These are phyloP conservation scores for Dinoponera quadriceps DNA, from an alignment of 1,140 invertebrate genomes.

Conservation along the genomic window DNA sequence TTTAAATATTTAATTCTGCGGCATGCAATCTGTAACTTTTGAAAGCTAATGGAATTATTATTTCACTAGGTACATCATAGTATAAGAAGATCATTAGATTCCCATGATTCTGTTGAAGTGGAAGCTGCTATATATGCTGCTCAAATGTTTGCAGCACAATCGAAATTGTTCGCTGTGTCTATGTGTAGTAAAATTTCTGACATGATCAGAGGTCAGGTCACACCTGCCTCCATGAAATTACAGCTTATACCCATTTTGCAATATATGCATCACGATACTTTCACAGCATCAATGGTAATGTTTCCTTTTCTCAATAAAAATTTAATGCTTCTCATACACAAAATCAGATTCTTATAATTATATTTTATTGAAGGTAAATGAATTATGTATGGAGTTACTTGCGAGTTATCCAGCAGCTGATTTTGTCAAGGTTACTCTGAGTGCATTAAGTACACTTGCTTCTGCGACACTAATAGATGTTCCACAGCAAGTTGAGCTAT, in stretches of 20 bases:
- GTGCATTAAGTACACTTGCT: slow-evolving; percentile 95
- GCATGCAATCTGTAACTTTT: background rate
- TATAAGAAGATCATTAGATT: slow-evolving; percentile 96
- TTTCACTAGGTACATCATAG: slow-evolving; percentile 93
- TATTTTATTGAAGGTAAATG: slow-evolving; percentile 86
- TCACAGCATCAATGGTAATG: slow-evolving; percentile 92
- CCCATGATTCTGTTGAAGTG: slow-evolving; percentile 97
- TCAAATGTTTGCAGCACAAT: slow-evolving; percentile 96
- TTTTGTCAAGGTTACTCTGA: slow-evolving; percentile 94
- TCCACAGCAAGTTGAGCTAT: slow-evolving; percentile 91
- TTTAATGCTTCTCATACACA: too few species aligned
- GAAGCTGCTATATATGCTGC: slow-evolving; percentile 98
- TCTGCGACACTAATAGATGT: slow-evolving; percentile 96
- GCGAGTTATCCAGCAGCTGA: slow-evolving; percentile 95
- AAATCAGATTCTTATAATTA: slow-evolving; percentile 1
- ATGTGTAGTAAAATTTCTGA: slow-evolving; percentile 98
- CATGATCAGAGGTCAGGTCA: slow-evolving; percentile 97
- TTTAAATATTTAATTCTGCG: slow-evolving; percentile 3
- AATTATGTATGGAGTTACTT: slow-evolving; percentile 93
- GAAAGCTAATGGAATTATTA: slow-evolving; percentile 11
- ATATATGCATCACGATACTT: slow-evolving; percentile 97
- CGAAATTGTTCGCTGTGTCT: slow-evolving; percentile 97
- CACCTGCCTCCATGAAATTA: slow-evolving; percentile 96
- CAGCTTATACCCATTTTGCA: slow-evolving; percentile 96
- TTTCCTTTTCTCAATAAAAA: too few species aligned